Conservation (phyloP, 2,797 vertebrate genomes). For the Megalops cyprinoides region DNA sequence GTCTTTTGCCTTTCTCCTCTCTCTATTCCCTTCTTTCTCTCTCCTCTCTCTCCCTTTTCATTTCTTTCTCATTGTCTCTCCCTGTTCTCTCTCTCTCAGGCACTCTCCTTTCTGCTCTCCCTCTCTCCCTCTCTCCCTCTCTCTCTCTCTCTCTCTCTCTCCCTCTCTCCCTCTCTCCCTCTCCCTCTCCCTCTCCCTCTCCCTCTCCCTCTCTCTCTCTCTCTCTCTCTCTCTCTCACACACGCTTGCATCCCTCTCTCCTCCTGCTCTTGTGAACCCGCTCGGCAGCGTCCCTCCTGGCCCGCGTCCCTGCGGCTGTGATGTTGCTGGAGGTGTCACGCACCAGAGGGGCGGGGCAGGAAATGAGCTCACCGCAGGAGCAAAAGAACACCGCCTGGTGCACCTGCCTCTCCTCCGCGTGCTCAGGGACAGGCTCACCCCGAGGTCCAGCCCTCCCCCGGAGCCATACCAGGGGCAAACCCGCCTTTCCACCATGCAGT, state of each 20-base stretch:
- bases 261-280: no score
- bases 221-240: not conserved
- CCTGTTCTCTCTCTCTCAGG: not conserved
- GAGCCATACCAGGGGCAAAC: not conserved
- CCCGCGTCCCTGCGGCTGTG: constrained; percentile 20
- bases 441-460: not conserved
- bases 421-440: not conserved
- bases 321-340: constrained; percentile 21
- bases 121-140: no score
- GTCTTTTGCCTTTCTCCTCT: no score
- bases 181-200: no score
- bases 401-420: not conserved
- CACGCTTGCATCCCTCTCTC: not conserved
- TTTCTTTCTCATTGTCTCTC: no score
- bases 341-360: constrained; percentile 34
- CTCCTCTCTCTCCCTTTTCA: no score
- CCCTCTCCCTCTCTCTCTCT: constrained; percentile 3
- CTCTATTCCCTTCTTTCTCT: no score
- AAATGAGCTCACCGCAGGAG: constrained; percentile 39
- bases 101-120: not conserved
- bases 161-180: no score
- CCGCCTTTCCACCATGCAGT: not conserved
- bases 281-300: not conserved
- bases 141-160: no score
- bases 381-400: not conserved